phyloP scores from a whole-genome alignment of 1,140 invertebrate genomes.

The Macrosteles quadrilineatus region DNA sequence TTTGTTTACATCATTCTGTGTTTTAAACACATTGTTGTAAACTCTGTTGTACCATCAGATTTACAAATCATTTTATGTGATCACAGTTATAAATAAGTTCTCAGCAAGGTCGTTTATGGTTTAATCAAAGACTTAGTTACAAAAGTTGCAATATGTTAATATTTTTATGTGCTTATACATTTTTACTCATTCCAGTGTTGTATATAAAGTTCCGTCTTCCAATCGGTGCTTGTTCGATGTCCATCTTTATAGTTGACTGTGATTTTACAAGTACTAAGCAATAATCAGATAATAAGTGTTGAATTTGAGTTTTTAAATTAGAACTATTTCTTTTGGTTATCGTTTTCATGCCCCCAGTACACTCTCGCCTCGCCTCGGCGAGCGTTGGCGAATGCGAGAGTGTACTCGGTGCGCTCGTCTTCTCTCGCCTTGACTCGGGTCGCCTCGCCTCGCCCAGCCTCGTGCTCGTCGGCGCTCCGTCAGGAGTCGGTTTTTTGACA shows the following conservation, averaged over 20 bases:
- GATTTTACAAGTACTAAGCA: slow-evolving; percentile 18
- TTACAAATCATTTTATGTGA: background rate
- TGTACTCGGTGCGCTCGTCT: too few species aligned
- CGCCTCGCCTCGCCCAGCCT: too few species aligned
- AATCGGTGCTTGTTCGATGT: background rate
- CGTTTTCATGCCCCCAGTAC: too few species aligned
- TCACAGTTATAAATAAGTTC: background rate
- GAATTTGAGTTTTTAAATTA: too few species aligned
- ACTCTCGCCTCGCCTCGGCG: too few species aligned
- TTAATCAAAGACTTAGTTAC: background rate
- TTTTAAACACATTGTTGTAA: background rate
- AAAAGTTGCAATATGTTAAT: background rate
- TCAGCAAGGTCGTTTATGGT: background rate
- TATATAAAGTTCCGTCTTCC: slow-evolving; percentile 6
- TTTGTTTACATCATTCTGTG: too few species aligned
- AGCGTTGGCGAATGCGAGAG: too few species aligned
- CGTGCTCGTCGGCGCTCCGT: too few species aligned
- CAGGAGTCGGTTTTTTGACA: too few species aligned
- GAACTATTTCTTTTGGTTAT: too few species aligned
- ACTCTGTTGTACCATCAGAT: too few species aligned
- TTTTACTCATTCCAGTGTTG: background rate
- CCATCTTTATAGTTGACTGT: slow-evolving; percentile 13
- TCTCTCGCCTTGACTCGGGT: too few species aligned
- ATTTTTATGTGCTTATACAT: background rate
- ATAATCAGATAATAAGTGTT: slow-evolving; percentile 23